Percentiles rank a stretch among this genome's conserved stretches.
phyloP scores from a whole-genome alignment of 1,140 invertebrate genomes.

The Drosophila orosa region DNA sequence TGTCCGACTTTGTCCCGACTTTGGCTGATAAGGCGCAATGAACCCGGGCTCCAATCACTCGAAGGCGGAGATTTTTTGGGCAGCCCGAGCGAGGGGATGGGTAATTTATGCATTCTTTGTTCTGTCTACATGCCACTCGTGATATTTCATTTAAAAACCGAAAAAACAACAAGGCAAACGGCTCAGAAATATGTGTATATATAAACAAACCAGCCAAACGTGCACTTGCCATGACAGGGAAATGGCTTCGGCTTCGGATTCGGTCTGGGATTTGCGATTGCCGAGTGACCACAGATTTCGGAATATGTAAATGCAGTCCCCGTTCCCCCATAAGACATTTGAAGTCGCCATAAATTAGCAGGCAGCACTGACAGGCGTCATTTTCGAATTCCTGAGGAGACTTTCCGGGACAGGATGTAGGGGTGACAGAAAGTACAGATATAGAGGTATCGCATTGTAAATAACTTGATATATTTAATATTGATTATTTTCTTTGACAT shows the following conservation, averaged over 20 bases:
- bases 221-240: slow-evolving; percentile 51
- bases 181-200: slow-evolving; percentile 42
- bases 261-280: slow-evolving; percentile 40
- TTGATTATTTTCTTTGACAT: too few species aligned
- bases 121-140: slow-evolving; percentile 58
- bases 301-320: slow-evolving; percentile 72
- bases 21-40: slow-evolving; percentile 51
- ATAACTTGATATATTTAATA: too few species aligned
- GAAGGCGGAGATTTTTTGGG: slow-evolving; percentile 59
- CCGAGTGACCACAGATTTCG: slow-evolving; percentile 50
- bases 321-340: slow-evolving; percentile 21
- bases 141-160: slow-evolving; percentile 66
- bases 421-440: neutral
- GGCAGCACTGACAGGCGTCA: slow-evolving; percentile 63
- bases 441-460: neutral
- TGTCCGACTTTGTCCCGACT: slow-evolving; percentile 38
- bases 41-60: slow-evolving; percentile 62
- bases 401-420: slow-evolving; percentile 19
- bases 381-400: slow-evolving; percentile 64
- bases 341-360: slow-evolving; percentile 66
- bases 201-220: slow-evolving; percentile 48
- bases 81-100: slow-evolving; percentile 21
- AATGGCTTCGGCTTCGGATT: slow-evolving; percentile 29
- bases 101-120: slow-evolving; percentile 80
- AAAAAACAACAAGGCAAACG: slow-evolving; percentile 38